These are phyloP conservation scores for Strigops habroptila DNA, from an alignment of 2,113 vertebrate genomes.

Conservation along the genomic window DNA sequence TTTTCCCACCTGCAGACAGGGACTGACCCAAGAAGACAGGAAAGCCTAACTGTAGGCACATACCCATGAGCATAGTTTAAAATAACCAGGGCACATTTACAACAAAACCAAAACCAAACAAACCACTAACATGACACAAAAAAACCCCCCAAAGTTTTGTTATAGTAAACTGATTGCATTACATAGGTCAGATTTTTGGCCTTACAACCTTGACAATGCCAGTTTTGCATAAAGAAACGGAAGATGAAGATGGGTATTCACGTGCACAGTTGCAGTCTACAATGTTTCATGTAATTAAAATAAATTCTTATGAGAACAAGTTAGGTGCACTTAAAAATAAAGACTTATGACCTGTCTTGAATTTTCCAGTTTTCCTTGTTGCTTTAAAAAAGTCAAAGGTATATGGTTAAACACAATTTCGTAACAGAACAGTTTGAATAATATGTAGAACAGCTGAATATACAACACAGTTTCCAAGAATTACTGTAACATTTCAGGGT, in stretches of 20 bases:
- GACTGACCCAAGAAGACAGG: constrained; percentile 60
- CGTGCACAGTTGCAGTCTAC: constrained; percentile 52
- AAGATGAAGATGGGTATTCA: constrained; percentile 45
- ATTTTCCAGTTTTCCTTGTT: constrained; percentile 66
- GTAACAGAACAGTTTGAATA: constrained; percentile 34
- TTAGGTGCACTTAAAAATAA: constrained; percentile 49
- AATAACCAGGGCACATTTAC: not conserved
- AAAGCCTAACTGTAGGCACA: constrained; percentile 51
- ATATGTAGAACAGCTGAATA: constrained; percentile 52
- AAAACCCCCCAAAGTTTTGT: not conserved
- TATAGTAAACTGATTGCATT: not conserved
- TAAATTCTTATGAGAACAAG: constrained; percentile 50
- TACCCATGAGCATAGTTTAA: not conserved
- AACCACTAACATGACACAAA: not conserved
- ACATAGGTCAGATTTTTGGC: constrained; percentile 72
- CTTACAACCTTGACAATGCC: constrained; percentile 74
- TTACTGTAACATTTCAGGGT: not conserved
- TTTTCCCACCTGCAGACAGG: constrained; percentile 67
- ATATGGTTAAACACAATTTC: constrained; percentile 57
- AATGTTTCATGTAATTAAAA: constrained; percentile 50
- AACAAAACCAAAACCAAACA: not conserved
- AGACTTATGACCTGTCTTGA: constrained; percentile 57
- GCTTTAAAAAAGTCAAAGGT: constrained; percentile 64
- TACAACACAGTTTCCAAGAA: constrained; percentile 45
- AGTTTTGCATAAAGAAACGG: not conserved